Evolutionary conservation across 2,888 invertebrate genomes (phyloP), one percentile per base, ranked within the genome.

Genomic region (Thumatha senex): DNA sequence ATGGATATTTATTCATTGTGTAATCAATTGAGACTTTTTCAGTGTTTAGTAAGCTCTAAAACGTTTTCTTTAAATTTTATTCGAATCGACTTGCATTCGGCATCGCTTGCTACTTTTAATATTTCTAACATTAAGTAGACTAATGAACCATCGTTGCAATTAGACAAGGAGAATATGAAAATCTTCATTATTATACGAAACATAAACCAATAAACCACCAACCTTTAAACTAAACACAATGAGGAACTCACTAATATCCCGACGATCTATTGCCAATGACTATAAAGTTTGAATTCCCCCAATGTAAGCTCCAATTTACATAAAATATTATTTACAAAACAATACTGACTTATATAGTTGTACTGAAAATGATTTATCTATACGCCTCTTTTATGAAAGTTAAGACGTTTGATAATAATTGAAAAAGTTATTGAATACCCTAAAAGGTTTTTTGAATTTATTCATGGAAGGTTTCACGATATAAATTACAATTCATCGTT

Each of bases 381-480:
- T 47, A 33, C 13, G 41, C 48, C 42, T 48, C 57, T 44, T 66
- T 74, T 74, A 67, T 70, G 40, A 50, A 70, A 75, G 67, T 76
- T 70, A 14, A 14, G 48, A 55, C 60, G 67, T 68, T 70, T 70
- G 59, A 61, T 70, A 67, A 69, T 77, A 77, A 77, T 77, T 75
- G 71, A 74, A 77, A 76, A 77, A 76, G 69, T 77, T 76, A 74
- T 75, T 72, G 76, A 72, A 71, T 71, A 55, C 57, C 56, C 51
- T 52, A 48, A 72, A 71, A 70, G 56, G 66, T 56, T 68, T 63
- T 58, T 41, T 49, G 50, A 48, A 43, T 58, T 46, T 63, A 54
- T 61, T 57, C 55, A 55, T 55, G 47, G 14, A 43, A 41, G 43
- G 48, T 48, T 52, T 48, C 34, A 40, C 34, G 51, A 54, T 54